Conservation (phyloP, 2,797 vertebrate species). For the Lithobates sylvaticus region DNA sequence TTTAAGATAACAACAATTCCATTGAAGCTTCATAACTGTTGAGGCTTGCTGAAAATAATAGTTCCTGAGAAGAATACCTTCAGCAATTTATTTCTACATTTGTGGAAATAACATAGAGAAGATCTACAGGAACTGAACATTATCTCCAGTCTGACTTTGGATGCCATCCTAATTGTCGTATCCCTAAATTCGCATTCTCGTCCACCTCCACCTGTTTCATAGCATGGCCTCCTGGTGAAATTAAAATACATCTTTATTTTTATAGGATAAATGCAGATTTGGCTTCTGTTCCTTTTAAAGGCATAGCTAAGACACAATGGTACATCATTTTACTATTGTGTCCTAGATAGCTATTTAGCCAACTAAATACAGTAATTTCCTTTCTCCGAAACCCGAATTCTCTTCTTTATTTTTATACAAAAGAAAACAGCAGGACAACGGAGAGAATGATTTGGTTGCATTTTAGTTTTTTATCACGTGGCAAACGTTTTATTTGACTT, state of each 20-base stretch:
- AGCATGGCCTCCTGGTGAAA: conserved; percentile 30
- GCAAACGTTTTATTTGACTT: conserved; percentile 5
- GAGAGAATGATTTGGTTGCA: conserved; percentile 9
- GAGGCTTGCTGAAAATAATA: conserved; percentile 32
- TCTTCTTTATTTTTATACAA: conserved; percentile 2
- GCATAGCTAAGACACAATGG: conserved; percentile 2
- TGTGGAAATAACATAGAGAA: conserved; percentile 26
- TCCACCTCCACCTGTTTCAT: conserved; percentile 48
- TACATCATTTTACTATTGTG: not conserved
- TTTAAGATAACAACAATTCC: conserved; percentile 31
- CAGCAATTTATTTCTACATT: conserved; percentile 42
- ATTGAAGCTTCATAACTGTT: conserved; percentile 35
- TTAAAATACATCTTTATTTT: conserved; percentile 51
- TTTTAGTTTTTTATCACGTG: not conserved
- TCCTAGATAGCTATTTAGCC: no score
- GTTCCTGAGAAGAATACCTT: conserved; percentile 39
- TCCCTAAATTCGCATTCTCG: conserved; percentile 16
- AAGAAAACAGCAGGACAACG: not conserved
- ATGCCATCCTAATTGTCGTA: not conserved
- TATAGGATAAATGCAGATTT: conserved; percentile 40
- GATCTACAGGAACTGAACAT: conserved; percentile 19
- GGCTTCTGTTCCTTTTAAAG: conserved; percentile 3
- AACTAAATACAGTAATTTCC: conserved; percentile 4
- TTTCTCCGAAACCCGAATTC: not conserved
- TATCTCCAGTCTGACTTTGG: conserved; percentile 11